Percentiles rank a stretch among this genome's conserved stretches.
phyloP scores from a whole-genome alignment of 2,888 invertebrate genomes.

The Achlya flavicornis region DNA sequence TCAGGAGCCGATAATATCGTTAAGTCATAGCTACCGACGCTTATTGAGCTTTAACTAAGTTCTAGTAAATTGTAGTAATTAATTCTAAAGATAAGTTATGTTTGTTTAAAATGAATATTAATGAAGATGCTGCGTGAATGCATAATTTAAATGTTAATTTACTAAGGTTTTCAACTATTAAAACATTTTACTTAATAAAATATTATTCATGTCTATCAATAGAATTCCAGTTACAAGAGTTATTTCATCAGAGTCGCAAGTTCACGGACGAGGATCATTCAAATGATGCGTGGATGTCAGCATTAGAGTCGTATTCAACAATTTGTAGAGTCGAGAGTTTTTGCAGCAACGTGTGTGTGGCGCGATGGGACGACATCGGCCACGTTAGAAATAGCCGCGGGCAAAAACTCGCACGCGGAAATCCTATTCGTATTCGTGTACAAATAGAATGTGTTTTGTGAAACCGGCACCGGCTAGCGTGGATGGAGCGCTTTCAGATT shows the following conservation, averaged over 20 bases:
- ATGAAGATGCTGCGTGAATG: background rate
- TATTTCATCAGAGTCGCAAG: constrained; percentile 5
- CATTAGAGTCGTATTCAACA: background rate
- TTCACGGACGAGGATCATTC: constrained; percentile 10
- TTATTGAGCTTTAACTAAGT: background rate
- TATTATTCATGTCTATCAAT: background rate
- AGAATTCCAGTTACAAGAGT: background rate
- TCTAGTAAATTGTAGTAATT: too few relatives aligned
- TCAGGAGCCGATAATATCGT: background rate
- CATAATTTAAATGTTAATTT: background rate
- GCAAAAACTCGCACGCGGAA: constrained; percentile 63
- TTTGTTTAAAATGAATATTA: too few relatives aligned
- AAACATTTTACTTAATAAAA: background rate
- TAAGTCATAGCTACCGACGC: background rate
- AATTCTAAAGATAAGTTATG: too few relatives aligned
- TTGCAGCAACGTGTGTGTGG: constrained; percentile 16
- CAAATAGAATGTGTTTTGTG: constrained; percentile 48
- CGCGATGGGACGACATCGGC: constrained; percentile 33
- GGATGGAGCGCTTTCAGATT: background rate
- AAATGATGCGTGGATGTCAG: background rate
- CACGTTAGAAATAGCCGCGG: constrained; percentile 55
- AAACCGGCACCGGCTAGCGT: background rate
- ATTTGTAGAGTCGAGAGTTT: constrained; percentile 13
- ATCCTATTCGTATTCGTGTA: constrained; percentile 50
- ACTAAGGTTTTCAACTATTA: background rate